phyloP scores from a whole-genome alignment of 2,797 vertebrate species.

The Anableps anableps region DNA sequence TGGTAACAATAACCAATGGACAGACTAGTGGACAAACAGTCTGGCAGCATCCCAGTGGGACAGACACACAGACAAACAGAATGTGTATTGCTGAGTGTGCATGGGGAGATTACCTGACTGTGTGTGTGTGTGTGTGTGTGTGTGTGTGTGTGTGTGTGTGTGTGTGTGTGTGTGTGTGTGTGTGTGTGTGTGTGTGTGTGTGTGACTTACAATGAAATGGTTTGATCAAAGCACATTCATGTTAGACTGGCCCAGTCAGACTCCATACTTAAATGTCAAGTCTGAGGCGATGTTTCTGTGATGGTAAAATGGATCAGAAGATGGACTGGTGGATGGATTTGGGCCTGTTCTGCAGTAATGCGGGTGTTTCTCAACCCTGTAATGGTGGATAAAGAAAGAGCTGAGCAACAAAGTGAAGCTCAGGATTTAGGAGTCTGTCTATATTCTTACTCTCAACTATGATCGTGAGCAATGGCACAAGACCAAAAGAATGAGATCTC shows the following conservation, averaged over 20 bases:
- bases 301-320: not conserved
- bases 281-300: not conserved
- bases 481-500: not conserved
- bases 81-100: conserved; percentile 66
- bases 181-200: too few species aligned
- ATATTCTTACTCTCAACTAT: not conserved
- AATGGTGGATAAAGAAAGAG: not conserved
- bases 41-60: conserved; percentile 56
- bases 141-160: conserved; percentile 24
- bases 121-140: conserved; percentile 24
- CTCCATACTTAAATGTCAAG: not conserved
- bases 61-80: conserved; percentile 57
- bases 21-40: conserved; percentile 53
- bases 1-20: conserved; percentile 60
- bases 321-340: not conserved
- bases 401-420: not conserved
- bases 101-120: conserved; percentile 63
- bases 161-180: too few species aligned
- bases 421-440: not conserved
- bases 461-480: not conserved
- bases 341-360: not conserved
- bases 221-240: too few species aligned
- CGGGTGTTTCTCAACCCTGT: not conserved
- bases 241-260: not conserved
- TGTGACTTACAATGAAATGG: too few species aligned